Evolutionary conservation across 2,888 invertebrate genomes (phyloP).

Genomic region (Oasisia sp.): DNA sequence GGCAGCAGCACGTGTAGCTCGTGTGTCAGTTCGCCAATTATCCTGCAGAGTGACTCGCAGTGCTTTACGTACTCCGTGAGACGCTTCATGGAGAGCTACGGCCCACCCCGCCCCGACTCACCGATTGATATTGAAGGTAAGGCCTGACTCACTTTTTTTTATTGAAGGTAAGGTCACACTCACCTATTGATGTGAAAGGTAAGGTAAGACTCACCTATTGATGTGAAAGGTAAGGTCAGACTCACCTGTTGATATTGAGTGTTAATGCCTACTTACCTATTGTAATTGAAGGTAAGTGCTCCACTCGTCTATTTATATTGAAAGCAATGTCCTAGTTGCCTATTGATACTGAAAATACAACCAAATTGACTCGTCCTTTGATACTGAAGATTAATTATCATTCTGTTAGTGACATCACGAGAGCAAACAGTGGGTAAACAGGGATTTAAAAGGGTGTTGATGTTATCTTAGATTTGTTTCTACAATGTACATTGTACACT

Average conservation of each 20-base stretch:
- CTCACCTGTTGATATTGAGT: neutral
- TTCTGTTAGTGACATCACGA: neutral
- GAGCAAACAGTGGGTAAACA: too few species aligned
- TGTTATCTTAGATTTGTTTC: too few species aligned
- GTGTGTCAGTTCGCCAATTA: slow-evolving; percentile 55
- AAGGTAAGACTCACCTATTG: neutral
- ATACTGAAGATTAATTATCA: neutral
- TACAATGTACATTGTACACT: slow-evolving; percentile 33
- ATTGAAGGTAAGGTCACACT: neutral
- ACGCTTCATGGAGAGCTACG: slow-evolving; percentile 50
- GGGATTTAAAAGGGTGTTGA: too few species aligned
- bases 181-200: neutral
- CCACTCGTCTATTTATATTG: neutral
- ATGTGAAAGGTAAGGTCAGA: neutral
- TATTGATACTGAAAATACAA: neutral
- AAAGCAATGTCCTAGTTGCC: neutral
- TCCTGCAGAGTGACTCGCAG: slow-evolving; percentile 60
- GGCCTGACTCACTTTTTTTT: neutral
- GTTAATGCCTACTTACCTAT: neutral
- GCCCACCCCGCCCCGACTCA: slow-evolving; percentile 46
- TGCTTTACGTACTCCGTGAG: slow-evolving; percentile 63
- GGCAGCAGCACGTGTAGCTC: slow-evolving; percentile 72
- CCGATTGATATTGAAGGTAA: slow-evolving; percentile 58
- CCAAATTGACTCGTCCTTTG: neutral
- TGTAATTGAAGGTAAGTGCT: neutral